Conservation (phyloP, 1,140 invertebrate genomes). For the Coelopa frigida region DNA sequence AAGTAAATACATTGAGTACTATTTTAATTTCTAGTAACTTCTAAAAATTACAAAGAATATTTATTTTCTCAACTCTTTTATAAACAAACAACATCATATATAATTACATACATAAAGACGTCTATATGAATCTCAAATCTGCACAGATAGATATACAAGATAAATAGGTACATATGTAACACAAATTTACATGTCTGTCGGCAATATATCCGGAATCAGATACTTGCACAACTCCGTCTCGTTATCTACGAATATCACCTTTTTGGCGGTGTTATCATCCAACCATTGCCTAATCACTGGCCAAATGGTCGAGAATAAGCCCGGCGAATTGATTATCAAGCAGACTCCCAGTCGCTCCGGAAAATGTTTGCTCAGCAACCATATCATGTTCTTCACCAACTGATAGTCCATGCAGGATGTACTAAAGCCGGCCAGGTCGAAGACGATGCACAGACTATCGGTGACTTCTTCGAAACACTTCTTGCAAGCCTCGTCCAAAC, state of each 20-base stretch:
- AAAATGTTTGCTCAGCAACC: constrained; percentile 65
- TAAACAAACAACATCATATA: too few relatives aligned
- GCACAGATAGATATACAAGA: too few relatives aligned
- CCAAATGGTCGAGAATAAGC: constrained; percentile 67
- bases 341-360: constrained; percentile 69
- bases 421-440: constrained; percentile 65
- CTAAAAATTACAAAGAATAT: too few relatives aligned
- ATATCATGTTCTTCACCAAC: constrained; percentile 67
- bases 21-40: too few relatives aligned
- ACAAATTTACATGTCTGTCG: constrained; percentile 58
- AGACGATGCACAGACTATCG: constrained; percentile 70
- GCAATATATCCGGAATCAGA: constrained; percentile 67
- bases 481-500: constrained; percentile 66
- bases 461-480: constrained; percentile 70
- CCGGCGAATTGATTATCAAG: constrained; percentile 62
- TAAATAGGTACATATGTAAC: too few relatives aligned
- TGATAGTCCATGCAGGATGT: constrained; percentile 69
- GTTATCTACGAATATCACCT: constrained; percentile 61
- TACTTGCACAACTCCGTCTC: constrained; percentile 64
- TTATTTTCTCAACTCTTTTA: too few relatives aligned
- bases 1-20: too few relatives aligned
- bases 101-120: too few relatives aligned
- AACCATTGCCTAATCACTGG: constrained; percentile 65
- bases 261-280: constrained; percentile 66
- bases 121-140: too few relatives aligned